Base-by-base conservation (phyloP, 1,140 invertebrate species). In the Sinonovacula constricta region DNA sequence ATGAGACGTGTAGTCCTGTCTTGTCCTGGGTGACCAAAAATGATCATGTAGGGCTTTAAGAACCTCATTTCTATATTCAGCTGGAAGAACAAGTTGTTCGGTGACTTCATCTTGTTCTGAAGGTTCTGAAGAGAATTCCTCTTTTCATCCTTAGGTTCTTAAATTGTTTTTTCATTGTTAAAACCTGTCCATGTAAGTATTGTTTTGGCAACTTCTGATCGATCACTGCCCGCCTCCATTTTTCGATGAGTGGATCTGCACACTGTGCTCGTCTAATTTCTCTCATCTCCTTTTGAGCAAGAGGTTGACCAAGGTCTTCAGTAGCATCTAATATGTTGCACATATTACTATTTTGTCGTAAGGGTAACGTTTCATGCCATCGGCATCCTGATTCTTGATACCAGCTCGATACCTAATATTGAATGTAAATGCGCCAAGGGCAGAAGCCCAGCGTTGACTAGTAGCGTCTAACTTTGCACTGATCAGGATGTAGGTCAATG, bases 381-480 rank as follows among this genome's bases (percentile, higher is more conserved):
- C 39, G 7, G 39, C 39, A 7, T 18, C 39, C 39, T 18, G 39
- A 7, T 10, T 45, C 18, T 45, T 45, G 18, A 45, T 7, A 10
- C 39, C 39, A 18, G 39, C 7, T 45, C 39, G 7, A 18, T 45
- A 45, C 7, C 39, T 45, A 10, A 45, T 45, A 18, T 45, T 18
- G 18, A 45, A 45, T 7, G 39, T 7, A 45, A 10, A 45, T 18
- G 7, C n/a, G n/a, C n/a, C n/a, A n/a, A n/a, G n/a, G n/a, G 39
- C 39, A 26, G 74, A 24, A 3, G 30, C 63, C 74, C 74, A 67
- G 45, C 74, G 31, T 34, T 74, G 70, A 31, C 70, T 59, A 30
- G 70, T 74, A 22, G 70, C 70, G 31, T 62, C 70, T 3, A 63
- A 33, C 22, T 62, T 51, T 14, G 70, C 70, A 51, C 30, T 59